Conservation (phyloP, 2,113 vertebrate genomes). For the Typhlomys cinereus region DNA sequence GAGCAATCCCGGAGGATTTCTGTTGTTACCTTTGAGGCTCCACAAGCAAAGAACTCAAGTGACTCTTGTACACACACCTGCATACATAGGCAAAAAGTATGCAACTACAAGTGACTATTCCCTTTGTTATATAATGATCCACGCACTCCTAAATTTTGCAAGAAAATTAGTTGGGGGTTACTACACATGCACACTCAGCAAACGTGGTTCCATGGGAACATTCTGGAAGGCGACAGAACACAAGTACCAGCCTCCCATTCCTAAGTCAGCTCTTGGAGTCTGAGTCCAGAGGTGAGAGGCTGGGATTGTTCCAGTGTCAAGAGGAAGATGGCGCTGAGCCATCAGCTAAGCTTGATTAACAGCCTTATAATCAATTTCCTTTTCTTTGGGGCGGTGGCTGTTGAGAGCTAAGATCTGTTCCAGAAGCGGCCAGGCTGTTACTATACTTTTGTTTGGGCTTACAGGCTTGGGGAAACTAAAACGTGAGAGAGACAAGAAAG, state of each 20-base stretch:
- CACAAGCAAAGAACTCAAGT: no score
- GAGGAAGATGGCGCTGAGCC: neutral
- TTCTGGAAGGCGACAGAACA: no score
- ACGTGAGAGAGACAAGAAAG: neutral
- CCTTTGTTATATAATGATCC: neutral
- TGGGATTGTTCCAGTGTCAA: neutral
- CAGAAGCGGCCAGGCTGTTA: neutral
- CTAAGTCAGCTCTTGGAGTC: neutral
- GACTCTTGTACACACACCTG: no score
- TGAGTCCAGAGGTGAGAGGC: neutral
- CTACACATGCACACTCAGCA: neutral
- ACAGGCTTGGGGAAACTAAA: neutral
- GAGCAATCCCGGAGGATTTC: no score
- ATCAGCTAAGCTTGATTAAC: neutral
- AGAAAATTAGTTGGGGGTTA: neutral
- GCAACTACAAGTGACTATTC: neutral
- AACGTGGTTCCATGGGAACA: no score
- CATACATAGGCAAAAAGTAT: no score
- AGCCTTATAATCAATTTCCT: neutral
- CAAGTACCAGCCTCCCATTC: no score
- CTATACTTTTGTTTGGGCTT: neutral
- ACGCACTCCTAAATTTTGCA: no score
- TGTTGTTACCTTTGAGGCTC: no score
- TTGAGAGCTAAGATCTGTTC: neutral
- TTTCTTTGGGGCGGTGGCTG: neutral